phyloP scores from a whole-genome alignment of 2,113 vertebrate genomes.

The Pelecanus crispus region DNA sequence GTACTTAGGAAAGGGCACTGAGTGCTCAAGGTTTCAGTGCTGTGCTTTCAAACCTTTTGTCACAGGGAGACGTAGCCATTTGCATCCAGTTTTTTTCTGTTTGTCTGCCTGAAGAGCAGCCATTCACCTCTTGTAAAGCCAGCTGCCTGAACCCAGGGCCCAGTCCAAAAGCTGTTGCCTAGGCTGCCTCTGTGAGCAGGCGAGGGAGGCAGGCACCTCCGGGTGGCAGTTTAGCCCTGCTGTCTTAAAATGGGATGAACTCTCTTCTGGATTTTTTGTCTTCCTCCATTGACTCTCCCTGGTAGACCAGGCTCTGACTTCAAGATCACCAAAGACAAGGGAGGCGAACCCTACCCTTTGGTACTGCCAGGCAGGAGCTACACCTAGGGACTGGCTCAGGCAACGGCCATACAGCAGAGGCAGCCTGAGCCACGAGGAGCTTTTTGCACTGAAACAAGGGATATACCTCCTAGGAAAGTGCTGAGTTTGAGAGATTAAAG shows the following conservation, averaged over 20 bases:
- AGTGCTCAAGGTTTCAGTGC: neutral
- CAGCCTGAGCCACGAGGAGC: neutral
- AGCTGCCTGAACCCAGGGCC: neutral
- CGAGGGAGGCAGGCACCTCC: neutral
- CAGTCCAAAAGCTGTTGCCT: neutral
- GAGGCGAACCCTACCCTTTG: neutral
- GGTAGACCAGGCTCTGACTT: neutral
- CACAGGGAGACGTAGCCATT: neutral
- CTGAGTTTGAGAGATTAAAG: neutral
- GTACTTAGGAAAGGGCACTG: neutral
- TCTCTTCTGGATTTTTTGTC: neutral
- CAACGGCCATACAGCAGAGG: neutral
- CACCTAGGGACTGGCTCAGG: neutral
- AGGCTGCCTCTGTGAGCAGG: neutral
- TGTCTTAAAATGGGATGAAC: neutral
- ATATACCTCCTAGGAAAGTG: neutral
- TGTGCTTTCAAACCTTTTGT: neutral
- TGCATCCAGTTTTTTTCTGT: neutral
- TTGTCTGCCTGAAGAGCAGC: neutral
- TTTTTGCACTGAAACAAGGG: neutral
- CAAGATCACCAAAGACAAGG: neutral
- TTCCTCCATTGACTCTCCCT: neutral
- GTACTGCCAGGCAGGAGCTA: neutral
- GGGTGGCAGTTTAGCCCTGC: neutral
- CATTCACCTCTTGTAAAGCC: rapidly evolving